phyloP scores from a whole-genome alignment of 1,140 invertebrate species.

The Eurosta solidaginis region DNA sequence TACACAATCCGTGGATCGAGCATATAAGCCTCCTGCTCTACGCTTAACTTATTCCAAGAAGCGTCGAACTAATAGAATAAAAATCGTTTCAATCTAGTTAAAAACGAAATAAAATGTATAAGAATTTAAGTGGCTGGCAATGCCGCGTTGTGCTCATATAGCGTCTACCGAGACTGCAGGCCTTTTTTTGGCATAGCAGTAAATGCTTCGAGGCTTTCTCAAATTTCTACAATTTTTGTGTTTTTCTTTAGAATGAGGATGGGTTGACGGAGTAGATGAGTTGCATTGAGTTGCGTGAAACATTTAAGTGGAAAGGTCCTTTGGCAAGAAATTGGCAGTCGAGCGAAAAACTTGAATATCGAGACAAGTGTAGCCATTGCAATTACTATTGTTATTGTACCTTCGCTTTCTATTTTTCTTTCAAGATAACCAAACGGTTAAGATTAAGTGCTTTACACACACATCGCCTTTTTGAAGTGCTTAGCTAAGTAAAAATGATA shows the following conservation, averaged over 20 bases:
- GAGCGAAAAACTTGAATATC: not conserved
- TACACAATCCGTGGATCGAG: not conserved
- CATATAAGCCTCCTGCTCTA: not conserved
- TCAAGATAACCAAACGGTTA: not conserved
- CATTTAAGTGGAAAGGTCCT: not conserved
- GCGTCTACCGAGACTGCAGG: not conserved
- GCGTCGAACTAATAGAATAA: not conserved
- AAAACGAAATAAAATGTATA: not conserved
- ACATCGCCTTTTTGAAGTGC: not conserved
- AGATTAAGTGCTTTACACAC: constrained; percentile 1
- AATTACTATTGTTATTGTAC: not conserved
- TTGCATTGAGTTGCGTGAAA: not conserved
- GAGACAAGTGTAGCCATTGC: not conserved
- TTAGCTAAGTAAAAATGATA: not conserved
- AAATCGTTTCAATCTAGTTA: not conserved
- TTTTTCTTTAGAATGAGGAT: not conserved
- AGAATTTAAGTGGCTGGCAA: constrained; percentile 4
- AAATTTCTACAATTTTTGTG: not conserved
- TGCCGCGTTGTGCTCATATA: not conserved
- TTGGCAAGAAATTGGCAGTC: not conserved
- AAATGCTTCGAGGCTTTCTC: no score
- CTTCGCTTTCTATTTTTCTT: not conserved
- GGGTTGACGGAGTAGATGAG: no score
- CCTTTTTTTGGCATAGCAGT: no score
- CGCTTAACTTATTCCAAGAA: not conserved